A percentile compares a stretch with the other conserved stretches of the same genome.
Evolutionary conservation across 2,797 vertebrate genomes (phyloP).

Genomic region (Mus minutoides): DNA sequence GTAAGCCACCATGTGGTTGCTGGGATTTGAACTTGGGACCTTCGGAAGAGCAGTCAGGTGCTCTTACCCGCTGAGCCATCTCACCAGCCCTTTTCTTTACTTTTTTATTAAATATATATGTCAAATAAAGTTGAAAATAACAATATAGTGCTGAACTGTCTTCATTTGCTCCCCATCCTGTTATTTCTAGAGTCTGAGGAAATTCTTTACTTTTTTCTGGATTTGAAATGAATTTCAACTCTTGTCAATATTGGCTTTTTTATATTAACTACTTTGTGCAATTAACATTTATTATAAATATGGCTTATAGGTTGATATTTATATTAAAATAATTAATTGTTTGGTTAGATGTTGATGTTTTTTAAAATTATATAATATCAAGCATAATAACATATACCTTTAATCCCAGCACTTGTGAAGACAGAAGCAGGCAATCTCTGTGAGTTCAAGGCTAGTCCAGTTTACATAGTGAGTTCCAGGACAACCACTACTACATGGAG

Average conservation of each 20-base stretch:
- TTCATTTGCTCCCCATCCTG: not conserved
- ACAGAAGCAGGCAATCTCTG: not conserved
- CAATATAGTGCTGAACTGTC: not conserved
- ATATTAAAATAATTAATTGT: slow-evolving; percentile 21
- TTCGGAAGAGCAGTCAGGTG: too few species aligned
- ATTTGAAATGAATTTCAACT: slow-evolving; percentile 51
- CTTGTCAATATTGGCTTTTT: not conserved
- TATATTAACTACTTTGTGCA: slow-evolving; percentile 26
- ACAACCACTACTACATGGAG: not conserved
- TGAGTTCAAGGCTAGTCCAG: not conserved
- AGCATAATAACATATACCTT: not conserved
- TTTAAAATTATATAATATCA: not conserved
- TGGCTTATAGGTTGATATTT: not conserved
- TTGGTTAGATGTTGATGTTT: slow-evolving; percentile 8
- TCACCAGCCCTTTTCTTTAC: too few species aligned
- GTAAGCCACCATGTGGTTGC: too few species aligned
- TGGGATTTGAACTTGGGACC: too few species aligned
- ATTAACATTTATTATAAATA: not conserved
- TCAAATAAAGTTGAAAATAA: slow-evolving; percentile 57
- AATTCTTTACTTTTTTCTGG: not conserved
- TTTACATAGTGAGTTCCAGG: not conserved
- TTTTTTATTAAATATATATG: slow-evolving; percentile 16
- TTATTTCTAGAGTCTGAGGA: slow-evolving; percentile 58
- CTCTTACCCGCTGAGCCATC: too few species aligned
- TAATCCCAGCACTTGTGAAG: not conserved